Evolutionary conservation across 2,888 invertebrate species (phyloP), one percentile per base, ranked within the genome.

Genomic region (Volucella inflata): DNA sequence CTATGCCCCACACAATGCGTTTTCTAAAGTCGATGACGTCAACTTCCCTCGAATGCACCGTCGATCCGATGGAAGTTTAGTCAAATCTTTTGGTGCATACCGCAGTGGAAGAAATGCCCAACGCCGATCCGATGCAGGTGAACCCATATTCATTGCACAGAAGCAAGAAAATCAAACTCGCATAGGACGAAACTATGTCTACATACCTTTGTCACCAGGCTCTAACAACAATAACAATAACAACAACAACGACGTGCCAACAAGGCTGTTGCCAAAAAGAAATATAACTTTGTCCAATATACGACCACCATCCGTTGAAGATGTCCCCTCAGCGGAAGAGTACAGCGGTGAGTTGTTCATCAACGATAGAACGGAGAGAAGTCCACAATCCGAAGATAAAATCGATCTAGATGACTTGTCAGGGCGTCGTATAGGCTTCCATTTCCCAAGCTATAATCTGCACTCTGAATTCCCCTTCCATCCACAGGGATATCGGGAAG

Each of bases 401-500:
- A 77, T 88, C 80, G 90, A 88, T 55, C 88, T 88, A 46, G 89
- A 89, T 2, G 90, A 90, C 64, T 89, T 90, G 42, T 90, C 91
- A 21, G 92, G 91, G 71, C 90, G 92, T 0, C 90, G 92, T 11
- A 91, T 91, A 42, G 92, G 92, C 65, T 92, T 92, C 59, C 90
- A 91, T 79, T 92, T 92, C 87, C 91, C 92, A 70, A 90, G 90
- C 87, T 91, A 91, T 85, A 91, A 89, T 44, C 87, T 91, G 40
- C 90, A 90, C 81, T 91, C 91, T 14, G 89, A 91, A 14, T 91
- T 88, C 82, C 91, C 92, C 16, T 92, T 92, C 80, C 89, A 91
- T 62, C 92, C 92, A 3, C 92, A 92, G 81, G 89, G 89, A 38
- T 92, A 92, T 87, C 91, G 92, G 44, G 92, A 92, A 87, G 92